A percentile compares a stretch with the other conserved stretches of the same genome.
phyloP scores from a whole-genome alignment of 2,888 invertebrate genomes.

The Malachius bipustulatus region DNA sequence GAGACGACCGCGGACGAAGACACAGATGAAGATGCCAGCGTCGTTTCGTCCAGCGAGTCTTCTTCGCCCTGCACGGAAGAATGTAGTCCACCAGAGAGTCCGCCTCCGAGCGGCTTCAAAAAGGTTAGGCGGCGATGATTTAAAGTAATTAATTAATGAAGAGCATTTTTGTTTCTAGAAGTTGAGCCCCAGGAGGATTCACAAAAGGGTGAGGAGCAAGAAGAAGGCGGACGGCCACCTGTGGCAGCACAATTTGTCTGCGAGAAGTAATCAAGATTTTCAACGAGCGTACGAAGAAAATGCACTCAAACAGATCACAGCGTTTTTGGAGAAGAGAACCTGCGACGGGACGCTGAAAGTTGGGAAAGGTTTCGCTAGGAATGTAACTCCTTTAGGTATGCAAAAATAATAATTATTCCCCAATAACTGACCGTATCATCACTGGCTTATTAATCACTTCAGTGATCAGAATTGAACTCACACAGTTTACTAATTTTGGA shows the following conservation, averaged over 20 bases:
- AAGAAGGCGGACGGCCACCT: constrained; percentile 41
- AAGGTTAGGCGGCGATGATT: constrained; percentile 16
- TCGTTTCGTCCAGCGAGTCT: constrained; percentile 16
- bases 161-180: constrained; percentile 13
- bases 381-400: constrained; percentile 30
- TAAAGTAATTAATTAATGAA: no score
- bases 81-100: constrained; percentile 25
- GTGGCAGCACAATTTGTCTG: constrained; percentile 66
- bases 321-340: constrained; percentile 40
- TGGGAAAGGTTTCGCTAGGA: constrained; percentile 17
- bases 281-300: constrained; percentile 76
- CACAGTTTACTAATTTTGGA: no score
- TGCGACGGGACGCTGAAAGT: constrained; percentile 13
- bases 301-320: constrained; percentile 55
- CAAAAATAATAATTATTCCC: neutral
- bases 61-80: constrained; percentile 28
- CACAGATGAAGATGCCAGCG: constrained; percentile 22
- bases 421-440: no score
- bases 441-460: no score
- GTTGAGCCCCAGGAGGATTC: constrained; percentile 15
- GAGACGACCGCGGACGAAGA: constrained; percentile 17
- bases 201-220: constrained; percentile 13
- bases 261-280: constrained; percentile 78
- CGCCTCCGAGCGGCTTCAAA: neutral
- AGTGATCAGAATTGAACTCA: no score